phyloP scores from a whole-genome alignment of 2,113 vertebrate genomes.

The Machaerirhynchus nigripectus region DNA sequence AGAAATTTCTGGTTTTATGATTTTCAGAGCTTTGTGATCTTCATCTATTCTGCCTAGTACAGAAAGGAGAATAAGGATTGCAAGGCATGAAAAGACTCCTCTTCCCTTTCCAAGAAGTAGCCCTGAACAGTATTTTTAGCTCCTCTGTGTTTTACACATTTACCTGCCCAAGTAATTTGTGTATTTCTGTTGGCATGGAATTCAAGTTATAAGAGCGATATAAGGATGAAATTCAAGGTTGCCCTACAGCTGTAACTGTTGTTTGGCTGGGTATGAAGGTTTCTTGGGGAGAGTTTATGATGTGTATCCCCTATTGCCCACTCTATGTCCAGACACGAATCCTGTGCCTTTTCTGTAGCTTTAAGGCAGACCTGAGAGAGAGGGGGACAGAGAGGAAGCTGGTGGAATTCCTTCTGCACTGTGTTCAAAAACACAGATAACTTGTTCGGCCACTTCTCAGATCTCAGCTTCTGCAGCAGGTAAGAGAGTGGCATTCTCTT shows the following conservation, averaged over 20 bases:
- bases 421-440: too few relatives aligned
- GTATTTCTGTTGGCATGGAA: not conserved
- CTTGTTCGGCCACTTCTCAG: too few relatives aligned
- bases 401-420: too few relatives aligned
- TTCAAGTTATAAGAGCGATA: not conserved
- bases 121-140: not conserved
- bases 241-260: not conserved
- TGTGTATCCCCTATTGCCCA: too few relatives aligned
- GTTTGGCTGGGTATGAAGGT: not conserved
- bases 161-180: not conserved
- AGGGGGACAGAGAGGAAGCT: too few relatives aligned
- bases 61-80: not conserved
- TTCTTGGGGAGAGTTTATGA: too few relatives aligned
- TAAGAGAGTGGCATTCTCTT: too few relatives aligned
- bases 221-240: not conserved
- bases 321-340: too few relatives aligned
- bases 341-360: too few relatives aligned
- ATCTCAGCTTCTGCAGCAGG: too few relatives aligned
- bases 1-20: not conserved
- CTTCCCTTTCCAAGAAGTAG: not conserved
- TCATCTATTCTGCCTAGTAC: not conserved
- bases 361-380: too few relatives aligned
- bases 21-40: not conserved
- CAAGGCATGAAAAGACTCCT: not conserved
- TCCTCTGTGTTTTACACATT: not conserved